phyloP scores from a whole-genome alignment of 2,888 invertebrate genomes.

The Ormyrus rosae region DNA sequence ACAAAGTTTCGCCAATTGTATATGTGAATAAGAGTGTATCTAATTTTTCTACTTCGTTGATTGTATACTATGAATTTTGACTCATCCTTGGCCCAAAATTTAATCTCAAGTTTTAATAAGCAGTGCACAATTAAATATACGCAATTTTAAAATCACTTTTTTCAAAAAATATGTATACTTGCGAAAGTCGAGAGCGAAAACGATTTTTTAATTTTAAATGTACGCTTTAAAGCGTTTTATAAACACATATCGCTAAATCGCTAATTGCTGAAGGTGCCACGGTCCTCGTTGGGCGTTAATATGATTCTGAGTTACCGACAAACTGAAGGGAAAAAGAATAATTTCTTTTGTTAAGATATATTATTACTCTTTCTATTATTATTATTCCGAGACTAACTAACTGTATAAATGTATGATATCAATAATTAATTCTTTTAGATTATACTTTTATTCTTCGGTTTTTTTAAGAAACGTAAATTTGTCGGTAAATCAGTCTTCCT shows the following conservation, averaged over 20 bases:
- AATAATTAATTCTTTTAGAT: constrained; percentile 29
- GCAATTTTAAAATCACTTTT: neutral
- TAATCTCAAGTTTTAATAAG: neutral
- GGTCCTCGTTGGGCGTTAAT: constrained; percentile 50
- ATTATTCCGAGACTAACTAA: constrained; percentile 47
- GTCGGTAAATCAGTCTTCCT: constrained; percentile 58
- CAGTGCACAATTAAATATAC: constrained; percentile 16
- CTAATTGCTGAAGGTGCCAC: constrained; percentile 56
- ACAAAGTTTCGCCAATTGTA: constrained; percentile 50
- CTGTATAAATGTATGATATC: constrained; percentile 56
- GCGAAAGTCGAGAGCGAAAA: constrained; percentile 17
- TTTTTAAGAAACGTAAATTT: constrained; percentile 45
- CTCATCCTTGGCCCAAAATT: constrained; percentile 26
- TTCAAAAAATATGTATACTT: constrained; percentile 16
- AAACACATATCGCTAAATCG: constrained; percentile 56
- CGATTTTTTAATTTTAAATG: constrained; percentile 40
- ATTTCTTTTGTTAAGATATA: constrained; percentile 38
- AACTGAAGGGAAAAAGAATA: constrained; percentile 35
- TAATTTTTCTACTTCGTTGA: constrained; percentile 47
- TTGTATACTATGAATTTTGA: constrained; percentile 39
- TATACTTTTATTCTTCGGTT: constrained; percentile 13
- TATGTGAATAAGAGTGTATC: constrained; percentile 48
- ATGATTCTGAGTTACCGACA: constrained; percentile 58
- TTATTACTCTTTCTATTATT: constrained; percentile 23
- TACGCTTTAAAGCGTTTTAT: constrained; percentile 48